Evolutionary conservation across 2,113 vertebrate genomes (phyloP), one percentile per base, ranked within the genome.

Genomic region (Xyrauchen texanus): DNA sequence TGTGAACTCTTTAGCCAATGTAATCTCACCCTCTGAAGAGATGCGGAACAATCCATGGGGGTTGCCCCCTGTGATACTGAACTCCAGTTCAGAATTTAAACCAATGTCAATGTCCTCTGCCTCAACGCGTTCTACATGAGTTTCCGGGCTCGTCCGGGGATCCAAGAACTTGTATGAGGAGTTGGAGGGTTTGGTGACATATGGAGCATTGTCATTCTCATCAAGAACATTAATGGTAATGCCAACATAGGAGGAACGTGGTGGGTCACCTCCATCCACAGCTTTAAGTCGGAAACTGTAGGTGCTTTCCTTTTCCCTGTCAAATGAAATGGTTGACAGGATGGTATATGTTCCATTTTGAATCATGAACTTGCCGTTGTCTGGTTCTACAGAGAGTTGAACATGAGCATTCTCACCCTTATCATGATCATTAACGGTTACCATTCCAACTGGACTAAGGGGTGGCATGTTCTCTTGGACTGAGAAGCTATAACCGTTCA

Each of bases 161-260:
- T 92, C 88, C 82, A 99, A 90, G 85, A 96, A 94, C 10, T 91
- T 95, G 90, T 95, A 98, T 69, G 97, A 95, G 12, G 96, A 96
- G 12, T 99, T 99, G 7, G 98, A 93, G 0, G 98, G 98, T 9
- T 93, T 95, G 2, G 95, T 98, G 84, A 99, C 95, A 3, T 97
- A 97, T 1, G 98, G 97, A 0, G 96, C 95, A 0, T 99, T 99
- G 83, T 99, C 98, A 0, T 99, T 99, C 85, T 98, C 98, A 45
- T 99, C 98, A 69, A 99, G 89, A 57, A 99, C 97, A 0, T 99
- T 99, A 89, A 99, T 99, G 51, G 96, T 98, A 78, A 99, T 96
- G 0, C 96, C 97, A 0, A 98, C 98, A 0, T 97, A 98, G 9
- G 98, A 96, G 7, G 96, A 98, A 49, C 96, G 93, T 51, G 96